Percentiles rank a stretch among this genome's conserved stretches.
These are phyloP conservation scores for Trematocara marginatum DNA, from an alignment of 2,113 vertebrate species.

Conservation along the genomic window DNA sequence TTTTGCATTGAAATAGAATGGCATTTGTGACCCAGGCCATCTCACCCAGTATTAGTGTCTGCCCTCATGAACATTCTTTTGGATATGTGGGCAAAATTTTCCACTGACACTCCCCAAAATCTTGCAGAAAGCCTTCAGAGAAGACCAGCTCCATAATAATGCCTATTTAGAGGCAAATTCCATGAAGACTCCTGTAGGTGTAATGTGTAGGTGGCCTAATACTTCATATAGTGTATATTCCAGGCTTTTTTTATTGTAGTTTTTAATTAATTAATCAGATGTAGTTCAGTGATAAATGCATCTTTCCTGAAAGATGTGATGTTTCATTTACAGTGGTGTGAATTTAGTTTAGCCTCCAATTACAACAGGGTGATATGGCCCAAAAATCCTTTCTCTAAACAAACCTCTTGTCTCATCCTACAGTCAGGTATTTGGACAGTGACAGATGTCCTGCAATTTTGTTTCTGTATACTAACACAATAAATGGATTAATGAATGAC, in stretches of 20 bases:
- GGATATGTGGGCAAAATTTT: neutral
- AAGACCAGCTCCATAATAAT: neutral
- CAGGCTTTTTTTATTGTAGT: neutral
- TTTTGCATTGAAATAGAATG: neutral
- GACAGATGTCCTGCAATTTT: neutral
- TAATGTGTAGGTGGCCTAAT: neutral
- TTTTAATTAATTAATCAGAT: neutral
- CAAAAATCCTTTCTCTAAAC: neutral
- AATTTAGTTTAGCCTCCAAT: neutral
- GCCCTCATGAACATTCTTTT: neutral
- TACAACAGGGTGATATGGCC: neutral
- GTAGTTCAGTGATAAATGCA: neutral
- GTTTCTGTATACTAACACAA: neutral
- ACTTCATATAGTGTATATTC: neutral
- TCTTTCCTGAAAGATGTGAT: neutral
- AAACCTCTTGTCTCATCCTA: neutral
- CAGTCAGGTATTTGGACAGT: neutral
- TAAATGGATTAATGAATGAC: neutral
- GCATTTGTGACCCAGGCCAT: neutral
- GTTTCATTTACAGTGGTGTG: neutral
- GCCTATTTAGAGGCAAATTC: neutral
- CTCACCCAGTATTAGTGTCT: neutral
- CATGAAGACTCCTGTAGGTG: neutral
- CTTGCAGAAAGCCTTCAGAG: neutral
- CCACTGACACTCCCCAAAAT: neutral